Percentiles rank a stretch among this genome's conserved stretches.
phyloP scores from a whole-genome alignment of 2,888 invertebrate species.

The Cordilura impudica region DNA sequence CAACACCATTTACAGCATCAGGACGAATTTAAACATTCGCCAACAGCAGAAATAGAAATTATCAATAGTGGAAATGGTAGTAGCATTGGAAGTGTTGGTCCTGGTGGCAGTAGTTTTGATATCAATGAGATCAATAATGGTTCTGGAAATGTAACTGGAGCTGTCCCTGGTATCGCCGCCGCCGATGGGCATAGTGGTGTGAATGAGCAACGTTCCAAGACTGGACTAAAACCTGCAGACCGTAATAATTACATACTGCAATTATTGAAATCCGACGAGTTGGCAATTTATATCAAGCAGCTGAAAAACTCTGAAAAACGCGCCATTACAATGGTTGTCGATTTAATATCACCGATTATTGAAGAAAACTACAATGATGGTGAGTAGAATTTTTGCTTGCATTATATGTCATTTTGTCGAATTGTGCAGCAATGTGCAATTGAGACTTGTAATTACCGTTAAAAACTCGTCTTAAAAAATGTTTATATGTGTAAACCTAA shows the following conservation, averaged over 20 bases:
- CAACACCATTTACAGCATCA: constrained; percentile 43
- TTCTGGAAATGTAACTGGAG: constrained; percentile 12
- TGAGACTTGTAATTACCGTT: no score
- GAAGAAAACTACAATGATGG: constrained; percentile 84
- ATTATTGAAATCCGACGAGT: constrained; percentile 86
- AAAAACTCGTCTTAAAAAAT: no score
- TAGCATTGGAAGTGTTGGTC: constrained; percentile 23
- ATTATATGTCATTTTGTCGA: not conserved
- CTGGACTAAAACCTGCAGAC: constrained; percentile 48
- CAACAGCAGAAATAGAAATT: constrained; percentile 66
- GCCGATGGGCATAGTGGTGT: not conserved
- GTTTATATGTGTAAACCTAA: no score
- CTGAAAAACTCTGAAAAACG: constrained; percentile 87
- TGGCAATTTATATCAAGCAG: constrained; percentile 85
- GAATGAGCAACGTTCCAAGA: constrained; percentile 47
- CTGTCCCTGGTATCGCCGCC: not conserved
- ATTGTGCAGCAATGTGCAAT: no score
- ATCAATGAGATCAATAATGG: constrained; percentile 36
- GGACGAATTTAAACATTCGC: constrained; percentile 30
- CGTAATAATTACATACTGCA: constrained; percentile 84
- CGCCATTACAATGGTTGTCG: constrained; percentile 90
- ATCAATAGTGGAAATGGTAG: constrained; percentile 64
- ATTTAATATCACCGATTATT: constrained; percentile 91
- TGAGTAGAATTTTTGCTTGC: constrained; percentile 66
- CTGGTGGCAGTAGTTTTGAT: constrained; percentile 24